Conservation (phyloP, 2,113 vertebrate species). For the Grantiella picta region DNA sequence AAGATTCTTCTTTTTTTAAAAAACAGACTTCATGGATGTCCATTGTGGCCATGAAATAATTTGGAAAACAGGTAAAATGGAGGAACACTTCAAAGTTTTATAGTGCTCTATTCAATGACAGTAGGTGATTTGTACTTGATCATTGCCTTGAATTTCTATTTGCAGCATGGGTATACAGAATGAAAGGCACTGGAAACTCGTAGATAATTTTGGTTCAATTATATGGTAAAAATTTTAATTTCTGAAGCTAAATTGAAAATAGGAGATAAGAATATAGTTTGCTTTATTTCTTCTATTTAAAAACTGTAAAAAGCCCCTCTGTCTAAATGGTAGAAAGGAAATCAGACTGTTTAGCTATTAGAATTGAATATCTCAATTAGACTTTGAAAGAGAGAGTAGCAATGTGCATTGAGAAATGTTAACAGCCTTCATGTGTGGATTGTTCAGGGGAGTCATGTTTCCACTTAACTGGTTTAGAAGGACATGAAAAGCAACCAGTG, state of each 20-base stretch:
- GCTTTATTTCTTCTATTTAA: conserved; percentile 2
- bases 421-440: neutral
- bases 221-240: conserved; percentile 28
- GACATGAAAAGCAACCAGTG: neutral
- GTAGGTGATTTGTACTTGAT: conserved; percentile 1
- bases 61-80: neutral
- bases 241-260: conserved; percentile 48
- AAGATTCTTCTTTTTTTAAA: neutral
- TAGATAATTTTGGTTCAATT: conserved; percentile 46
- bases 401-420: neutral
- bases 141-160: conserved; percentile 10
- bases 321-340: neutral
- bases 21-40: neutral
- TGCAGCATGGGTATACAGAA: neutral
- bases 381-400: neutral
- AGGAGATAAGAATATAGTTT: conserved; percentile 4
- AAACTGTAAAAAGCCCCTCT: neutral
- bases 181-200: neutral
- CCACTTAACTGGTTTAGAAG: neutral
- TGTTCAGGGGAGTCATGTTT: neutral
- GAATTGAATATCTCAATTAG: neutral
- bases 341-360: conserved; percentile 2
- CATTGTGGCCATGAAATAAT: neutral
- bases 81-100: neutral
- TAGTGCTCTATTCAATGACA: neutral